phyloP scores from a whole-genome alignment of 2,113 vertebrate species.

The Lasiurus cinereus region DNA sequence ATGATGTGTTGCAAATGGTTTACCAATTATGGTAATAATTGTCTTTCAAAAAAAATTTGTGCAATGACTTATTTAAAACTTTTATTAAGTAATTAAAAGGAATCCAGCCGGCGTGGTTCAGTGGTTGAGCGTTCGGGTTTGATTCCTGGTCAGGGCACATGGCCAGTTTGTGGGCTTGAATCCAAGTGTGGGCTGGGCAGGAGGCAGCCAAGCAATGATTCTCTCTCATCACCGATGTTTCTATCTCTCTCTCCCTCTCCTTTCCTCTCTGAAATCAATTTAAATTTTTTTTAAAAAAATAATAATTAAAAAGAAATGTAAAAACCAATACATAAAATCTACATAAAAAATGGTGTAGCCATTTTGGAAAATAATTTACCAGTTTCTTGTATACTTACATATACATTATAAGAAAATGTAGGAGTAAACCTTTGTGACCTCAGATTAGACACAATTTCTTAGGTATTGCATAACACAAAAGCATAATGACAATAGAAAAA shows the following conservation, averaged over 20 bases:
- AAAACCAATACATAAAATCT: not conserved
- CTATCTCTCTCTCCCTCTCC: too few species aligned
- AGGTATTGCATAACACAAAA: not conserved
- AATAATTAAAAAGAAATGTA: conserved; percentile 3
- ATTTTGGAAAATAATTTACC: conserved; percentile 15
- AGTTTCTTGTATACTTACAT: not conserved
- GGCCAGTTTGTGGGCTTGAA: too few species aligned
- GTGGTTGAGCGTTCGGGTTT: too few species aligned
- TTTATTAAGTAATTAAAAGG: not conserved
- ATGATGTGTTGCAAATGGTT: not conserved
- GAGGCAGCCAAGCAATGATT: too few species aligned
- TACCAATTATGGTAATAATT: not conserved
- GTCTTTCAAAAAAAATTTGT: not conserved
- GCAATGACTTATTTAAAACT: conserved; percentile 22
- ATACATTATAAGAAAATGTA: not conserved
- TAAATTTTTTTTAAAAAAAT: too few species aligned
- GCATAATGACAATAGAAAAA: not conserved
- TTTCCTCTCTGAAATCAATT: too few species aligned
- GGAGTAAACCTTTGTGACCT: not conserved
- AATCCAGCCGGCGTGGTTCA: not conserved
- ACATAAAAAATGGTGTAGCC: not conserved
- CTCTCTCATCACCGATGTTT: too few species aligned
- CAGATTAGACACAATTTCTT: conserved; percentile 4
- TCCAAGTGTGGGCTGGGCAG: too few species aligned
- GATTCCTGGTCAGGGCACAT: too few species aligned